Base-by-base conservation (phyloP, 2,113 vertebrate species). In the Aramus guarauna region DNA sequence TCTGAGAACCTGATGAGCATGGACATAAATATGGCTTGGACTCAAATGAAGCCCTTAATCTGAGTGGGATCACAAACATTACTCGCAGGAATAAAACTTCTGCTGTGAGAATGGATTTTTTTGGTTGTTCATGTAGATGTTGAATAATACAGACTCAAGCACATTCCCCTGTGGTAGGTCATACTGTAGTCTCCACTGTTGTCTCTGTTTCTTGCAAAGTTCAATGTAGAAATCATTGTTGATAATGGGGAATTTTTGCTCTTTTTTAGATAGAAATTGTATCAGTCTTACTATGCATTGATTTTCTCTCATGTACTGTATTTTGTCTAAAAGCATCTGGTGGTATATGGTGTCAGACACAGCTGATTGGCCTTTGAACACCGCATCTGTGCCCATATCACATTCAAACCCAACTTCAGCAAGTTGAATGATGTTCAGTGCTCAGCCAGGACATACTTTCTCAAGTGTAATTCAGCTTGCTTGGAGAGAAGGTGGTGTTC, bases 311-410 rank as follows among this genome's bases (percentile, higher is more conserved):
- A 60, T 92, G 48, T 56, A 74, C 91, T 96, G 67, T 96, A 82
- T 91, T 97, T 95, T 96, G 15, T 78, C 87, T 95, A 68, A 91
- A 94, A 94, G 87, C 96, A 95, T 95, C 94, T 95, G 94, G 77
- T 48, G 56, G 60, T 91, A 78, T 64, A 62, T 89, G 90, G 96
- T 96, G 94, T 95, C 94, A 97, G 91, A 96, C 94, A 81, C 94
- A 96, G 87, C 84, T 96, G 89, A 97, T 94, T 96, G 95, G 94
- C 94, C 95, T 96, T 97, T 97, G 95, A 97, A 95, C 94, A 96
- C 60, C 6, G 45, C 95, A 96, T 96, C 94, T 96, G 96, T 91
- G 94, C 94, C 91, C 91, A 9, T 96, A 95, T 91, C 89, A 78
- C 92, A 96, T 97, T 95, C 89, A 92, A 85, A 92, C 73, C 48